These are phyloP conservation scores for Manis crassicaudata DNA, from an alignment of 2,797 vertebrate genomes.

Conservation along the genomic window DNA sequence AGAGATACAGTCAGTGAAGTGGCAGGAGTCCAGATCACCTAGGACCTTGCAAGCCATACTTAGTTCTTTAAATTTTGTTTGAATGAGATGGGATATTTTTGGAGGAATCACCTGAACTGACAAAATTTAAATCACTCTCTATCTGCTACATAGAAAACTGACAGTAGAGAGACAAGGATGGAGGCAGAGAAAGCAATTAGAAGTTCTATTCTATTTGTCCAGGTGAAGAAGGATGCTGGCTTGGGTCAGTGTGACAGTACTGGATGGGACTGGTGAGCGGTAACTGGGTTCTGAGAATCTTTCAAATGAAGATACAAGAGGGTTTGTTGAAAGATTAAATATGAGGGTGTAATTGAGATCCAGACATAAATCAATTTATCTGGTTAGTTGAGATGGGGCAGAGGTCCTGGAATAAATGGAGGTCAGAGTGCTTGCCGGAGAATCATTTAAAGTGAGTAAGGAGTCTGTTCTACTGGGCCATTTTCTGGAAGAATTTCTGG, in stretches of 20 bases:
- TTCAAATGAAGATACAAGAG: background rate
- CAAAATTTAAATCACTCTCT: background rate
- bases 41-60: background rate
- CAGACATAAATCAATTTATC: background rate
- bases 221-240: background rate
- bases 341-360: background rate
- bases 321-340: background rate
- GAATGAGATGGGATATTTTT: background rate
- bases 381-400: background rate
- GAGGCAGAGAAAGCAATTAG: background rate
- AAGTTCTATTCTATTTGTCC: background rate
- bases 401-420: background rate
- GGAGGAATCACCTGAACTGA: background rate
- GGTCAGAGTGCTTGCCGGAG: background rate
- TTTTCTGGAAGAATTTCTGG: background rate
- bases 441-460: background rate
- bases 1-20: background rate
- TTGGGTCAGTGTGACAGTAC: background rate
- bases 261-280: background rate
- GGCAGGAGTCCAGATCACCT: background rate
- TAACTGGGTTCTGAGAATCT: background rate
- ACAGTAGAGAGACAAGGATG: background rate
- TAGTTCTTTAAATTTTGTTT: background rate
- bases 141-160: background rate
- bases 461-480: background rate